These are phyloP conservation scores for Bufo gargarizans DNA, from an alignment of 2,113 vertebrate genomes.

Conservation along the genomic window DNA sequence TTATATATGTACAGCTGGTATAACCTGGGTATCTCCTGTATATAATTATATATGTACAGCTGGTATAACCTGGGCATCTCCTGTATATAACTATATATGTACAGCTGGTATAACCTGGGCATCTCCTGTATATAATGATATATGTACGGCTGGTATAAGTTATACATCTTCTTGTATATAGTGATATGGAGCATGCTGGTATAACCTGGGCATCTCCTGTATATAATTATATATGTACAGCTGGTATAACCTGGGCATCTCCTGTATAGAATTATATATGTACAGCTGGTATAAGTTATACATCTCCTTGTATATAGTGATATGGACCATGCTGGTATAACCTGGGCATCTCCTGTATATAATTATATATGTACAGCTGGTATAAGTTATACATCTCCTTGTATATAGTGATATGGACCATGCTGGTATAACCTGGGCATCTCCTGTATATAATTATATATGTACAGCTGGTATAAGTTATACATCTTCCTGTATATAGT, in stretches of 20 bases:
- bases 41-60: conserved; percentile 2
- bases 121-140: background rate
- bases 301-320: background rate
- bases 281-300: background rate
- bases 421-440: background rate
- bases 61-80: background rate
- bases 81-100: background rate
- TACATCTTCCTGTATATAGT: background rate
- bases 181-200: background rate
- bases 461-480: background rate
- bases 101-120: background rate
- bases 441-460: background rate
- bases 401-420: background rate
- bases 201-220: background rate
- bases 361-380: background rate
- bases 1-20: background rate
- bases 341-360: background rate
- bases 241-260: background rate
- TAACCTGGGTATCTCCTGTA: background rate
- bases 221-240: conserved; percentile 6
- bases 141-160: background rate
- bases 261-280: background rate
- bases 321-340: conserved; percentile 1
- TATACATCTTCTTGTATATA: background rate
- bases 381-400: background rate